Evolutionary conservation across 1,140 invertebrate genomes (phyloP).

Genomic region (Caligus rogercresseyi): DNA sequence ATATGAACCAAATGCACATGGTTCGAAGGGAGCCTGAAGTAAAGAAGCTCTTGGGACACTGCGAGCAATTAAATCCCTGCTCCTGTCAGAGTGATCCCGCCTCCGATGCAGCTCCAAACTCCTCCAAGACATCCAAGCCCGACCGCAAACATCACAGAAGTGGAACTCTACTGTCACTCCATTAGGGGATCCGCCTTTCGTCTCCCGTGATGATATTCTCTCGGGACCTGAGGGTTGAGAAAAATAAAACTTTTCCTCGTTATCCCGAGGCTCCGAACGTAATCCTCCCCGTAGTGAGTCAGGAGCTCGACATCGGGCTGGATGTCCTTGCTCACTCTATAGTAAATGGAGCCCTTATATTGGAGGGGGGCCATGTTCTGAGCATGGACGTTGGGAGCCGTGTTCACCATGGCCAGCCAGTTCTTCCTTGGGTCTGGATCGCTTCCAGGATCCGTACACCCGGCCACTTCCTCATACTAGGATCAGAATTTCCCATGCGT

Average conservation of each 20-base stretch:
- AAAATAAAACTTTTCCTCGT: background rate
- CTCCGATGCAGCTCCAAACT: too few species aligned
- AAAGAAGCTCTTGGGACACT: too few species aligned
- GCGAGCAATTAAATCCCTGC: too few species aligned
- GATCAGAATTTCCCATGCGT: background rate
- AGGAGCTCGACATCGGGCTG: background rate
- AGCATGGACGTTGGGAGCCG: background rate
- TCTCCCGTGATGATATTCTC: too few species aligned
- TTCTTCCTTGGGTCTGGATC: background rate
- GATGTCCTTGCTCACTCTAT: background rate
- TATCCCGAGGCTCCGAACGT: background rate
- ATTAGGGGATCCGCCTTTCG: too few species aligned
- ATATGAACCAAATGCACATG: too few species aligned
- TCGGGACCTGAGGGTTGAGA: too few species aligned
- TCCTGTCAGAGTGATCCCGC: too few species aligned
- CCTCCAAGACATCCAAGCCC: too few species aligned
- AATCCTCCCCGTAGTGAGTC: background rate
- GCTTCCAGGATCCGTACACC: background rate
- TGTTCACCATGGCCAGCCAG: background rate
- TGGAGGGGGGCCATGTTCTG: background rate
- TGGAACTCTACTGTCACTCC: too few species aligned
- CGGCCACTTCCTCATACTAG: background rate
- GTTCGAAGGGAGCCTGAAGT: too few species aligned
- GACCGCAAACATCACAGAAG: too few species aligned
- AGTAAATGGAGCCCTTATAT: background rate